Conservation (phyloP, 2,113 vertebrate genomes). For the Thomomys bottae region DNA sequence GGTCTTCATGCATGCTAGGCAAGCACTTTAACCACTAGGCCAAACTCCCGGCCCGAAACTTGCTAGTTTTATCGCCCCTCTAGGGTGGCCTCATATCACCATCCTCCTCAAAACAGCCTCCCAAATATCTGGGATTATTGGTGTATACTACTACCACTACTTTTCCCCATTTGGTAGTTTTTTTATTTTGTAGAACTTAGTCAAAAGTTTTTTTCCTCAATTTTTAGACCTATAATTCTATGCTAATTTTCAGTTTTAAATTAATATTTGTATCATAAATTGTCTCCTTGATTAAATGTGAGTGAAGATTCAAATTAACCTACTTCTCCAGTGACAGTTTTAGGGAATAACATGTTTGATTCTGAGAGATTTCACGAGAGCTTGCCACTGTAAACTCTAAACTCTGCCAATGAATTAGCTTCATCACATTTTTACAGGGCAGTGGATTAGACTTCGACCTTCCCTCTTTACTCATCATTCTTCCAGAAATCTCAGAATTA, state of each 20-base stretch:
- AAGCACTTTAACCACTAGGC: too few relatives aligned
- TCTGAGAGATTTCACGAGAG: not conserved
- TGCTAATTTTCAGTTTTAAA: constrained; percentile 28
- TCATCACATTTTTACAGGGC: not conserved
- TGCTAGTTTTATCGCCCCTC: too few relatives aligned
- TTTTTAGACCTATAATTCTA: not conserved
- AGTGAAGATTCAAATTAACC: constrained; percentile 1
- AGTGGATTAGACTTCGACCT: not conserved
- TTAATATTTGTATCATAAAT: constrained; percentile 29
- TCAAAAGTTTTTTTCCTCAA: not conserved
- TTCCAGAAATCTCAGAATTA: not conserved
- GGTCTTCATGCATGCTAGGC: too few relatives aligned
- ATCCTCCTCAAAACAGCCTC: too few relatives aligned
- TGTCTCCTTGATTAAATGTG: constrained; percentile 37
- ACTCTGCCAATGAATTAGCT: not conserved
- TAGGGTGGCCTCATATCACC: too few relatives aligned
- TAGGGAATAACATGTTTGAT: not conserved
- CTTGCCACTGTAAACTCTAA: not conserved
- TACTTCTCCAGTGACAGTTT: not conserved
- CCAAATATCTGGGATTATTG: not conserved
- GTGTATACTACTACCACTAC: not conserved
- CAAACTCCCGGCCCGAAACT: too few relatives aligned
- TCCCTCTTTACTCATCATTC: not conserved
- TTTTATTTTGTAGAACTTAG: constrained; percentile 14
- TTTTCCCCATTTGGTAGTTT: not conserved